Evolutionary conservation across 2,888 invertebrate species (phyloP).

Genomic region (Acrobasis repandana): DNA sequence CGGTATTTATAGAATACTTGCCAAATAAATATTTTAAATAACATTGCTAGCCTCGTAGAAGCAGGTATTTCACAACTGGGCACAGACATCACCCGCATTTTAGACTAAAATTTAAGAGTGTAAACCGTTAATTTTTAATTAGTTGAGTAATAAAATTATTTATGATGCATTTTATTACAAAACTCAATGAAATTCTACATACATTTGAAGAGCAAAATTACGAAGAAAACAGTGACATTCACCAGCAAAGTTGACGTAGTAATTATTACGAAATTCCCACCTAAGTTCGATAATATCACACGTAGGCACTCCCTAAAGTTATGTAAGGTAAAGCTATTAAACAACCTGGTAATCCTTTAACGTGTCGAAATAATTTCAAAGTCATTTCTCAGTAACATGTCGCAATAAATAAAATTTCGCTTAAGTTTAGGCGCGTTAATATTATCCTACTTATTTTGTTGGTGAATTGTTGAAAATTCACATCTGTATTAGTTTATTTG

Average conservation of each 20-base stretch:
- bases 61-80: no score
- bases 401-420: background rate
- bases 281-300: background rate
- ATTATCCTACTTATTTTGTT: background rate
- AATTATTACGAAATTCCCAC: slow-evolving; percentile 1
- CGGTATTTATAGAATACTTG: no score
- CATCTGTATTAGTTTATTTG: no score
- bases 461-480: no score
- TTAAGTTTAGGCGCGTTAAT: background rate
- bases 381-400: slow-evolving; percentile 12
- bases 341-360: slow-evolving; percentile 10
- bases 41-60: no score
- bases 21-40: no score
- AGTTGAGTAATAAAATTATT: no score
- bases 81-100: no score
- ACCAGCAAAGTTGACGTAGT: background rate
- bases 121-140: no score
- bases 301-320: background rate
- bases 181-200: no score
- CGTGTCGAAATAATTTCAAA: slow-evolving; percentile 13
- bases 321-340: slow-evolving; percentile 2
- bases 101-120: no score
- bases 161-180: no score
- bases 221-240: background rate
- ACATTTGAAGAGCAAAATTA: background rate